A percentile compares a stretch with the other conserved stretches of the same genome.
These are phyloP conservation scores for Drosophila varians DNA, from an alignment of 1,140 invertebrate species.

Conservation along the genomic window DNA sequence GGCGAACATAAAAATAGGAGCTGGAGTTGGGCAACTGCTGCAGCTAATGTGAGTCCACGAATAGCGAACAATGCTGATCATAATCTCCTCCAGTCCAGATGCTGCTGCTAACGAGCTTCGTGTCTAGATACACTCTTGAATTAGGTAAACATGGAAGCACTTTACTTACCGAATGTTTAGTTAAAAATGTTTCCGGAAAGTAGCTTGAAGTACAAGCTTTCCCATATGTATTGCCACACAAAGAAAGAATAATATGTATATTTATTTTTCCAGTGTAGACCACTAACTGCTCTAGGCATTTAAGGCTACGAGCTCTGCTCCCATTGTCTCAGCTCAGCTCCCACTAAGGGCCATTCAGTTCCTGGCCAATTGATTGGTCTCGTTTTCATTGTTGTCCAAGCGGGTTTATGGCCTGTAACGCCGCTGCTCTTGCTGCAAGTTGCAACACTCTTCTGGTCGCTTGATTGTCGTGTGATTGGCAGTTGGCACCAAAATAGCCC, in stretches of 20 bases:
- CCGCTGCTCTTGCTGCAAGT: constrained; percentile 10
- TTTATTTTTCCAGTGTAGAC: constrained; percentile 1
- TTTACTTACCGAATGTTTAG: too few relatives aligned
- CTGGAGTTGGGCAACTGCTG: constrained; percentile 37
- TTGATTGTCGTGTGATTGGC: constrained; percentile 68
- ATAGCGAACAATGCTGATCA: constrained; percentile 70
- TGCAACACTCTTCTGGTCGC: constrained; percentile 55
- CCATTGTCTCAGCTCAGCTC: constrained; percentile 49
- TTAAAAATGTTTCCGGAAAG: too few relatives aligned
- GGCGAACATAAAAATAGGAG: constrained; percentile 32
- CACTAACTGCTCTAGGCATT: constrained; percentile 13
- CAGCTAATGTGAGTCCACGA: constrained; percentile 61
- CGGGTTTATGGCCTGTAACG: constrained; percentile 20
- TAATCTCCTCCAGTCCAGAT: constrained; percentile 62
- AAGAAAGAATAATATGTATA: too few relatives aligned
- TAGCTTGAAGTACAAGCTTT: too few relatives aligned
- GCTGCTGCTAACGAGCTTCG: constrained; percentile 63
- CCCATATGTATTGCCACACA: too few relatives aligned
- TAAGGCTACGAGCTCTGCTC: constrained; percentile 40
- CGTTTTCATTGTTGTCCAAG: constrained; percentile 57
- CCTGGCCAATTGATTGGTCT: constrained; percentile 62
- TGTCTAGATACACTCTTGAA: constrained; percentile 18
- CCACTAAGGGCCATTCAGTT: constrained; percentile 43
- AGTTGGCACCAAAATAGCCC: constrained; percentile 43
- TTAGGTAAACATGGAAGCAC: too few relatives aligned